A percentile compares a stretch with the other conserved stretches of the same genome.
phyloP scores from a whole-genome alignment of 2,797 vertebrate genomes.

The Bradypus variegatus region DNA sequence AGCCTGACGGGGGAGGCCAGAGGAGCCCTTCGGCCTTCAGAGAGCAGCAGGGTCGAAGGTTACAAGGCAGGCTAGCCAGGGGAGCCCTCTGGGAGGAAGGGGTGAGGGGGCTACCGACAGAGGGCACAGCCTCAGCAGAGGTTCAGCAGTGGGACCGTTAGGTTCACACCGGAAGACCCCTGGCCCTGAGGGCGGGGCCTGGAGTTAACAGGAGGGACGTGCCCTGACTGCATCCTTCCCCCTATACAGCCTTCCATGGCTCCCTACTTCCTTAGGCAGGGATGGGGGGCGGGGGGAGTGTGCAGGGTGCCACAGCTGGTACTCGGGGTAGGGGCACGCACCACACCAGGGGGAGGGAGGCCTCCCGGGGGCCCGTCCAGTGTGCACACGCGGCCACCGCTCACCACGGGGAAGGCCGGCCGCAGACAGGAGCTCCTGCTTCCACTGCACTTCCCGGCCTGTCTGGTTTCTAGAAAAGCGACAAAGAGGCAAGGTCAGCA shows the following conservation, averaged over 20 bases:
- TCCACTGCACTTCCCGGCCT: not conserved
- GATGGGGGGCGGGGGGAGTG: accelerated
- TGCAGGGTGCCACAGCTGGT: not conserved
- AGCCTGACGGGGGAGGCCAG: not conserved
- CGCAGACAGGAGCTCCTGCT: not conserved
- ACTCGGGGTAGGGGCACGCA: not conserved
- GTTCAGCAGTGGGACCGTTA: accelerated
- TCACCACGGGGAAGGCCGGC: not conserved
- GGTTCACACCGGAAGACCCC: not conserved
- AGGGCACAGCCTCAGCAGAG: not conserved
- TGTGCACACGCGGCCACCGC: not conserved
- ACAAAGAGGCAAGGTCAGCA: not conserved
- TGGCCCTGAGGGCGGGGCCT: not conserved
- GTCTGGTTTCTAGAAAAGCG: not conserved
- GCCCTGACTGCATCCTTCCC: not conserved
- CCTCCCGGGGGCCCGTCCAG: not conserved
- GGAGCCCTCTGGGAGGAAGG: not conserved
- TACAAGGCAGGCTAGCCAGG: not conserved
- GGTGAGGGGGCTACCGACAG: accelerated
- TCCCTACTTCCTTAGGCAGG: not conserved
- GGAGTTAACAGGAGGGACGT: no score
- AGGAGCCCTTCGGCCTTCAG: not conserved
- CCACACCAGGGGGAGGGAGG: no score
- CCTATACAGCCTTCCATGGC: accelerated
- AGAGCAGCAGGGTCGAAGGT: not conserved